Percentiles rank a stretch among this genome's conserved stretches.
These are phyloP conservation scores for Oriolus oriolus DNA, from an alignment of 2,113 vertebrate genomes.

Conservation along the genomic window DNA sequence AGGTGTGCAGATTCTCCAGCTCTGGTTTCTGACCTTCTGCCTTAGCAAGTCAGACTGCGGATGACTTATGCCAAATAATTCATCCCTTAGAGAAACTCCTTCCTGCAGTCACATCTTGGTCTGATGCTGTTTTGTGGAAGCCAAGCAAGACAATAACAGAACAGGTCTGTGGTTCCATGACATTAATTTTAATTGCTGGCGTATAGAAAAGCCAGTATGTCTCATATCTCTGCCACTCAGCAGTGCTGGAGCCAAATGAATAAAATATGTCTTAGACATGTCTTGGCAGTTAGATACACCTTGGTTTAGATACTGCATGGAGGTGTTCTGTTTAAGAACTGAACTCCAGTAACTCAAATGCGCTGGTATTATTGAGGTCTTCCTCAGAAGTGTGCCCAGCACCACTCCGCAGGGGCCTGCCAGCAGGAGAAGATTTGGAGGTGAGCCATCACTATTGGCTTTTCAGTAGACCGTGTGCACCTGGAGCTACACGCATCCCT, in stretches of 20 bases:
- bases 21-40: not conserved
- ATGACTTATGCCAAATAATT: not conserved
- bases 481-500: not conserved
- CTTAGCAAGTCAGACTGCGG: not conserved
- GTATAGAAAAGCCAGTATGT: not conserved
- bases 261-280: not conserved
- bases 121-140: not conserved
- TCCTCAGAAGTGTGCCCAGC: not conserved
- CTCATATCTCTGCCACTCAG: not conserved
- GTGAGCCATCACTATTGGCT: rapidly evolving
- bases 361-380: not conserved
- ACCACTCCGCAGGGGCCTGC: not conserved
- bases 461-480: not conserved
- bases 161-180: not conserved
- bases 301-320: not conserved
- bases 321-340: not conserved
- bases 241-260: not conserved
- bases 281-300: not conserved
- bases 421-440: not conserved
- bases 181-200: not conserved
- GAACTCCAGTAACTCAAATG: not conserved
- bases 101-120: not conserved
- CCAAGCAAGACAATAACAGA: not conserved
- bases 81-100: not conserved
- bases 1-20: not conserved